Conservation (phyloP, 2,888 invertebrate genomes). For the Megastigmus dorsalis region DNA sequence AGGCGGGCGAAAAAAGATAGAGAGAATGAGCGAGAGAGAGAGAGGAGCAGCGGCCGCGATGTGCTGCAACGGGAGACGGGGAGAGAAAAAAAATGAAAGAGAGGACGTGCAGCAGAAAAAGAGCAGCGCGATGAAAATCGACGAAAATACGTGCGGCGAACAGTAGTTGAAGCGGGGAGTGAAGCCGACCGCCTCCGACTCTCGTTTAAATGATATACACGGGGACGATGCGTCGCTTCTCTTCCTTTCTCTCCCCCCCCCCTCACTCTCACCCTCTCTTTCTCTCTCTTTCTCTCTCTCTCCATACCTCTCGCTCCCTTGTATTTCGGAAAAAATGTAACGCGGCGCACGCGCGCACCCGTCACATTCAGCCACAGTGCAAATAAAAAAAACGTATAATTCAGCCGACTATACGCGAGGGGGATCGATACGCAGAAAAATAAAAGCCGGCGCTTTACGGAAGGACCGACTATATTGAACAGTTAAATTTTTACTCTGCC, state of each 20-base stretch:
- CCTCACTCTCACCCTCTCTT: background rate
- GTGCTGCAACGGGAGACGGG: slow-evolving; percentile 30
- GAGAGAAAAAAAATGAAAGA: background rate
- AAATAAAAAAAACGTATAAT: background rate
- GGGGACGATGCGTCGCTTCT: no score
- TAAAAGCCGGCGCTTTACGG: no score
- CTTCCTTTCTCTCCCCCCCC: no score
- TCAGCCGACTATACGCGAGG: no score
- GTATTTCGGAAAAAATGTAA: background rate
- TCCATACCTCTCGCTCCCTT: no score
- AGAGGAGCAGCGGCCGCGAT: background rate
- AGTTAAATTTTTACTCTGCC: no score
- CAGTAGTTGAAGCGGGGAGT: slow-evolving; percentile 21
- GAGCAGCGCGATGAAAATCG: slow-evolving; percentile 40
- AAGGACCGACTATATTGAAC: no score
- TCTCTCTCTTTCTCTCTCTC: background rate
- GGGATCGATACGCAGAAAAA: no score
- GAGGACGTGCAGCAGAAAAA: slow-evolving; percentile 13
- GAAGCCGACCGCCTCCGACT: slow-evolving; percentile 1
- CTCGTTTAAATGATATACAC: slow-evolving; percentile 27
- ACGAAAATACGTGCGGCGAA: slow-evolving; percentile 44
- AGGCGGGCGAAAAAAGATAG: slow-evolving; percentile 45
- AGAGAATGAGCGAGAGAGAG: slow-evolving; percentile 28
- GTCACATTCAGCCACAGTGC: background rate
- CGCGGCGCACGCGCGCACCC: background rate